Conservation (phyloP, 2,888 invertebrate species). For the Mantis religiosa region DNA sequence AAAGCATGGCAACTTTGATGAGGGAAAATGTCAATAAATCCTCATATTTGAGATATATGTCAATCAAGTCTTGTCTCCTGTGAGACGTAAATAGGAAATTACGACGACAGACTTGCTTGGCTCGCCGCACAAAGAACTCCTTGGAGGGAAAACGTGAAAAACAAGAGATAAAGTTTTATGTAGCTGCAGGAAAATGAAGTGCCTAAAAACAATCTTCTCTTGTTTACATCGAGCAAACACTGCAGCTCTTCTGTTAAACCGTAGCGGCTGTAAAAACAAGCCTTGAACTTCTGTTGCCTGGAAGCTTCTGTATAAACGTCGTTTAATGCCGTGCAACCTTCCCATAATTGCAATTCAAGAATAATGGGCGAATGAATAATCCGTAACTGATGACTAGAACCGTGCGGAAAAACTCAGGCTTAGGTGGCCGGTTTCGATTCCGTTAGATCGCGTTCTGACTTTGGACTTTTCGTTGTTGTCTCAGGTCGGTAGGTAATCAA, state of each 20-base stretch:
- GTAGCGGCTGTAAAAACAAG: not conserved
- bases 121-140: not conserved
- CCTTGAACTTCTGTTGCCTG: not conserved
- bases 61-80: not conserved
- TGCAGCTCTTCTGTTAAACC: not conserved
- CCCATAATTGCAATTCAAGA: too few relatives aligned
- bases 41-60: not conserved
- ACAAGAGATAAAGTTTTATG: not conserved
- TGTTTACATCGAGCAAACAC: not conserved
- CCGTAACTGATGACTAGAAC: too few relatives aligned
- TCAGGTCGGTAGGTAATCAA: too few relatives aligned
- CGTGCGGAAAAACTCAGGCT: too few relatives aligned
- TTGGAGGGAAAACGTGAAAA: not conserved
- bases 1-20: not conserved
- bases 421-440: too few relatives aligned
- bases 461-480: too few relatives aligned
- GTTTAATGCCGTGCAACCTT: too few relatives aligned
- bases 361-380: too few relatives aligned
- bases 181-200: not conserved
- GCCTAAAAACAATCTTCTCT: not conserved
- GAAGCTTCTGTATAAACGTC: not conserved
- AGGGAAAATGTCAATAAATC: not conserved
- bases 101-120: not conserved
- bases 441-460: too few relatives aligned
- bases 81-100: not conserved